phyloP scores from a whole-genome alignment of 2,888 invertebrate species.

The Periphyllus acericola region DNA sequence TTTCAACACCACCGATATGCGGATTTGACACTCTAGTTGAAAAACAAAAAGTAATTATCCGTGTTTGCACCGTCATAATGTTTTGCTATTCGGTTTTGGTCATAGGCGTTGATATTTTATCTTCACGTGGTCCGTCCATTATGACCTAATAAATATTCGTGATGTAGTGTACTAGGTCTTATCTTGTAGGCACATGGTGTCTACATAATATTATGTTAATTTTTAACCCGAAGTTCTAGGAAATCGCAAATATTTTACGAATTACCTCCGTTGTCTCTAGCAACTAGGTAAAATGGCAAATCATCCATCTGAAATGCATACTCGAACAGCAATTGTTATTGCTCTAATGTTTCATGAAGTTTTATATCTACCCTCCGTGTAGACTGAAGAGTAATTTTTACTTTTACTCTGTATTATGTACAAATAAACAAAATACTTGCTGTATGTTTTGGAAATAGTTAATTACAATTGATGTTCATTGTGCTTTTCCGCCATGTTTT shows the following conservation, averaged over 20 bases:
- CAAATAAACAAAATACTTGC: no score
- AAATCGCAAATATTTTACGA: background rate
- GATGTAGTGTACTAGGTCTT: slow-evolving; percentile 12
- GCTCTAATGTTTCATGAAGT: background rate
- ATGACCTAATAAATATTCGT: slow-evolving; percentile 55
- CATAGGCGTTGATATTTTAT: slow-evolving; percentile 62
- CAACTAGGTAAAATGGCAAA: background rate
- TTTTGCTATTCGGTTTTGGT: slow-evolving; percentile 38
- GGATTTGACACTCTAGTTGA: slow-evolving; percentile 19
- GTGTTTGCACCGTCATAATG: background rate
- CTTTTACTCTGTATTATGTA: no score
- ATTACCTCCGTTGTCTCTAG: background rate
- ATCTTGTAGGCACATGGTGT: background rate
- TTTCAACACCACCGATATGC: slow-evolving; percentile 16
- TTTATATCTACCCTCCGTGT: no score
- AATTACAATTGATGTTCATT: no score
- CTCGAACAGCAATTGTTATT: background rate
- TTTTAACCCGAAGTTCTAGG: background rate
- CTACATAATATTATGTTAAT: background rate
- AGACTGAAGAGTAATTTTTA: no score
- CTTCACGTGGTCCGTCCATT: slow-evolving; percentile 61
- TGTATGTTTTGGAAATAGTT: no score
- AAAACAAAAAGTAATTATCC: slow-evolving; percentile 36
- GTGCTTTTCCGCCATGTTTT: no score
- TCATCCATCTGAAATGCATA: background rate